These are phyloP conservation scores for Corythornis vintsioides DNA, from an alignment of 2,113 vertebrate species.

Conservation along the genomic window DNA sequence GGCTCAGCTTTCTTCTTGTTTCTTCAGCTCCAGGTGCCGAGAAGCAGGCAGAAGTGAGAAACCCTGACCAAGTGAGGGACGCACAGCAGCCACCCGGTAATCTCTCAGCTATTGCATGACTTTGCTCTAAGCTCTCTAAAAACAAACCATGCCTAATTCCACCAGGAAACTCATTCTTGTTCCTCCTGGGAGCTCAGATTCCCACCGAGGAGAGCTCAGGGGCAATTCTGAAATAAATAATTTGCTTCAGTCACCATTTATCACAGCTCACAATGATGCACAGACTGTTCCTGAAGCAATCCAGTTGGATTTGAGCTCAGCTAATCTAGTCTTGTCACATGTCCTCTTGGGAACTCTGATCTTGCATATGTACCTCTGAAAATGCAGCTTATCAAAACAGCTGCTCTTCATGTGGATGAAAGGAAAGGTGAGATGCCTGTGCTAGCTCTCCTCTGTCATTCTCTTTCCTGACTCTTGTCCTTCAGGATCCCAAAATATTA, in stretches of 20 bases:
- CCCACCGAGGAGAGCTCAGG: background rate
- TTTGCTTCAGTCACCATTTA: slow-evolving; percentile 8
- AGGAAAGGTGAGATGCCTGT: background rate
- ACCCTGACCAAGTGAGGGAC: background rate
- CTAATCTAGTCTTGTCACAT: background rate
- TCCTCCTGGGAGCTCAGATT: background rate
- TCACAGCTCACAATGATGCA: background rate
- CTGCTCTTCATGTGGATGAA: background rate
- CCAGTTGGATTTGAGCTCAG: background rate
- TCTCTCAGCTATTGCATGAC: background rate
- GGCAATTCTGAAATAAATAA: background rate
- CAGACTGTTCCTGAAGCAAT: background rate
- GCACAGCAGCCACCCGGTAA: background rate
- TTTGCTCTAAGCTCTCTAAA: background rate
- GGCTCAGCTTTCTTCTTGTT: background rate
- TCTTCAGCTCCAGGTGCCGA: background rate
- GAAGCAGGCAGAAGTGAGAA: background rate
- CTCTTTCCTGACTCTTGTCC: background rate
- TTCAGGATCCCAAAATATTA: background rate
- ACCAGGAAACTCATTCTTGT: background rate
- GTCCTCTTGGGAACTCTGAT: background rate
- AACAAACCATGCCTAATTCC: background rate
- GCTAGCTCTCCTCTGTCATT: background rate
- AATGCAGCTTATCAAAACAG: background rate
- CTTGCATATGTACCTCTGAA: background rate